Percentiles rank a stretch among this genome's conserved stretches.
phyloP scores from a whole-genome alignment of 2,113 vertebrate genomes.

The Cinclus cinclus region DNA sequence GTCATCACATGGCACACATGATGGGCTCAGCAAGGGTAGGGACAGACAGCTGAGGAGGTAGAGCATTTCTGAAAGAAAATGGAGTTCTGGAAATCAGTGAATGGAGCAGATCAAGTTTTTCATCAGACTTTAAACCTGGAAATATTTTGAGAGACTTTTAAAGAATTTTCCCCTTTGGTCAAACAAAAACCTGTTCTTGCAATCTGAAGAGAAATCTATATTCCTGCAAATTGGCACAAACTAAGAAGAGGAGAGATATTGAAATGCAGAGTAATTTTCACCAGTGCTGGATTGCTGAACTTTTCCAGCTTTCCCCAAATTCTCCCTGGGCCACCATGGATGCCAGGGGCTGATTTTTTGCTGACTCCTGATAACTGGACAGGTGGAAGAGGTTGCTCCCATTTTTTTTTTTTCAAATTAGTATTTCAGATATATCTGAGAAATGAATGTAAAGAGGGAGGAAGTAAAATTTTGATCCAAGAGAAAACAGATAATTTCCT shows the following conservation, averaged over 20 bases:
- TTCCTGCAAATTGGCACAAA: neutral
- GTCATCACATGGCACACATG: neutral
- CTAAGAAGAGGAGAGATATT: neutral
- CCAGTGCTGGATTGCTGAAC: neutral
- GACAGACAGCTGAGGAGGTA: neutral
- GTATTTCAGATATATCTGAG: neutral
- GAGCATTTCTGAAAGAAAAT: neutral
- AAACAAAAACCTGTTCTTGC: conserved; percentile 26
- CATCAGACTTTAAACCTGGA: neutral
- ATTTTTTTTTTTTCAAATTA: neutral
- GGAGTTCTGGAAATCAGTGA: neutral
- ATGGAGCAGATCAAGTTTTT: neutral
- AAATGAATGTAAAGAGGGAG: neutral
- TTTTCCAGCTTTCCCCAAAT: neutral
- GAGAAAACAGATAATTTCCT: neutral
- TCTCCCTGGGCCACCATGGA: neutral
- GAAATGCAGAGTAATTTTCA: neutral
- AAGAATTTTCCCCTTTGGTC: neutral
- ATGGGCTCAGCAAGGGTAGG: neutral
- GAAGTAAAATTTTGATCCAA: neutral
- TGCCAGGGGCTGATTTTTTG: neutral
- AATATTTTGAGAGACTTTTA: neutral
- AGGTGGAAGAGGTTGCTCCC: neutral
- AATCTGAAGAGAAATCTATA: conserved; percentile 13
- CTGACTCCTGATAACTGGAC: neutral